A percentile compares a stretch with the other conserved stretches of the same genome.
Conservation (phyloP, 2,113 vertebrate species). For the Clarias macrocephalus region DNA sequence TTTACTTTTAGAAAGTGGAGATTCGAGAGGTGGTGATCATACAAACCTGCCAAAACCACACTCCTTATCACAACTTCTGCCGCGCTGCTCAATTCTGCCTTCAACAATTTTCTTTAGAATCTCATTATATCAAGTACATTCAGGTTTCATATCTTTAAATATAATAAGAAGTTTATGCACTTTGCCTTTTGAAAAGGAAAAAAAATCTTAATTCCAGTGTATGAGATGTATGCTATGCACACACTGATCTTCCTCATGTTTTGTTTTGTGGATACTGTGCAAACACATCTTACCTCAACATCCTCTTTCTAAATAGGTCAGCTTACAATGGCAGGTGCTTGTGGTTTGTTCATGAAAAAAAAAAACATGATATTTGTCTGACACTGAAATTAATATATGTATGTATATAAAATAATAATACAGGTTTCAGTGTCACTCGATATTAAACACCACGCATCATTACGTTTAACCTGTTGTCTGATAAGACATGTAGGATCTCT, state of each 20-base stretch:
- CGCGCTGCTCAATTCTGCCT: not conserved
- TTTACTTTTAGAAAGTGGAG: not conserved
- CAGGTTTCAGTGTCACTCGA: not conserved
- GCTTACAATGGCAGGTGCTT: not conserved
- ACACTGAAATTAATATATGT: not conserved
- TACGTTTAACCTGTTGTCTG: not conserved
- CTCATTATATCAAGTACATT: too few species aligned
- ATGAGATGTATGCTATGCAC: not conserved
- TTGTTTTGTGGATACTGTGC: slow-evolving; percentile 32
- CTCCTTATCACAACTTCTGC: slow-evolving; percentile 48
- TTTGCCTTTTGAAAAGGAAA: not conserved
- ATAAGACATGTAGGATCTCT: not conserved
- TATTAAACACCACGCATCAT: not conserved
- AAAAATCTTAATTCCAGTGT: not conserved
- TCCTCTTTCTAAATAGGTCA: slow-evolving; percentile 50
- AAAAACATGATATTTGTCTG: not conserved
- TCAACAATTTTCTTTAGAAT: not conserved
- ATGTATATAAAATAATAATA: not conserved
- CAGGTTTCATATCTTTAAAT: too few species aligned
- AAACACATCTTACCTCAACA: slow-evolving; percentile 40
- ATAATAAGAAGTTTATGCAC: not conserved
- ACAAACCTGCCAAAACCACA: slow-evolving; percentile 52
- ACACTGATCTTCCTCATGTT: slow-evolving; percentile 19
- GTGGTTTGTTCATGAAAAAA: not conserved
- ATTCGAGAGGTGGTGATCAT: slow-evolving; percentile 45